These are phyloP conservation scores for Calameuta filiformis DNA, from an alignment of 2,888 invertebrate species.

Conservation along the genomic window DNA sequence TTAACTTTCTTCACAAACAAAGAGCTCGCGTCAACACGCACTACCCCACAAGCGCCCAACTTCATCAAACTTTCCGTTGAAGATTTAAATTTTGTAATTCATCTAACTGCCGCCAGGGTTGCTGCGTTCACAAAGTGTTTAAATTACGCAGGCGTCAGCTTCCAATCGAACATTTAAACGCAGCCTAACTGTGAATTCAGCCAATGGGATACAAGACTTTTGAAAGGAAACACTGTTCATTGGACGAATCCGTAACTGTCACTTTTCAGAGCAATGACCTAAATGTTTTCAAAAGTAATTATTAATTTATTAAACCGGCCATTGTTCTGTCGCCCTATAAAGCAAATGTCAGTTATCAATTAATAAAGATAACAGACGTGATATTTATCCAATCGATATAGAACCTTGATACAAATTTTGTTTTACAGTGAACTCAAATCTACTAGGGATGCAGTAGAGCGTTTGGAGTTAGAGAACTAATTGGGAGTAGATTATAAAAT, in stretches of 20 bases:
- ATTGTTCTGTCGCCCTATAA: neutral
- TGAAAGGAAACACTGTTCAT: neutral
- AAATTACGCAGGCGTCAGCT: neutral
- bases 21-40: slow-evolving; percentile 1
- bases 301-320: neutral
- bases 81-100: neutral
- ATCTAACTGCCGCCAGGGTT: neutral
- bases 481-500: neutral
- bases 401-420: neutral
- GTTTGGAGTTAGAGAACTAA: neutral
- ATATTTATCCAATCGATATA: neutral
- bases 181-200: neutral
- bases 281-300: neutral
- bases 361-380: neutral
- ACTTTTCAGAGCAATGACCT: neutral
- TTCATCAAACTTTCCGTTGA: neutral
- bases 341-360: neutral
- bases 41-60: neutral
- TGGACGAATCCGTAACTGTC: neutral
- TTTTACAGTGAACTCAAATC: too few species aligned
- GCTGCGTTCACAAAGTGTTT: neutral
- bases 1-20: neutral
- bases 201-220: neutral
- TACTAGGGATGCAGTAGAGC: neutral
- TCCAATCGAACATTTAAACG: too few species aligned